Evolutionary conservation across 1,140 invertebrate species (phyloP).

Genomic region (Drosophila arizonae): DNA sequence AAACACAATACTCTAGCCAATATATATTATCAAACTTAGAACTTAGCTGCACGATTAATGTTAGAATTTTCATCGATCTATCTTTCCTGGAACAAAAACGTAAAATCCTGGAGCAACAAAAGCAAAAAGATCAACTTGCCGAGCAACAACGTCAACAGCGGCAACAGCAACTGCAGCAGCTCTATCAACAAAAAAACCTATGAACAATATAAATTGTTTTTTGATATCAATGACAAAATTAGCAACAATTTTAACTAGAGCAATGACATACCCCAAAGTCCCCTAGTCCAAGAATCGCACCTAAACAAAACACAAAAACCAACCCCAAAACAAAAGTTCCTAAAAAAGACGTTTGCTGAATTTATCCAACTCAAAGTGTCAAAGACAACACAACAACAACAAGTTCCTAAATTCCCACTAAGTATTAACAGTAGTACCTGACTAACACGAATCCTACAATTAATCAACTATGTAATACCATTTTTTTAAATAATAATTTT

Average conservation of each 20-base stretch:
- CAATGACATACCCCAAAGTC: slow-evolving; percentile 13
- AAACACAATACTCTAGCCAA: slow-evolving; percentile 45
- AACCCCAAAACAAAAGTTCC: slow-evolving; percentile 43
- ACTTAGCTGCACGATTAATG: slow-evolving; percentile 83
- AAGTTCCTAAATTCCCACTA: slow-evolving; percentile 58
- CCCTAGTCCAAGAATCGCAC: background rate
- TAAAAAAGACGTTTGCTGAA: slow-evolving; percentile 63
- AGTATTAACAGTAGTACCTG: slow-evolving; percentile 38
- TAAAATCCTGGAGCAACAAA: slow-evolving; percentile 85
- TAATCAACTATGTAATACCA: slow-evolving; percentile 32
- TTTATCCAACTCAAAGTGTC: slow-evolving; percentile 47
- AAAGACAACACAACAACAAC: slow-evolving; percentile 45
- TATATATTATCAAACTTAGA: slow-evolving; percentile 66
- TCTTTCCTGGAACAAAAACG: slow-evolving; percentile 92
- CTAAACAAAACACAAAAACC: background rate
- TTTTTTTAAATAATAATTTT: slow-evolving; percentile 45
- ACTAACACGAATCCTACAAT: slow-evolving; percentile 27
- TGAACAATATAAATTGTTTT: slow-evolving; percentile 43
- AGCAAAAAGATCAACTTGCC: slow-evolving; percentile 82
- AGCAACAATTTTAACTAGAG: slow-evolving; percentile 50
- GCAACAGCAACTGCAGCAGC: slow-evolving; percentile 74
- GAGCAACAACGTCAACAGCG: slow-evolving; percentile 79
- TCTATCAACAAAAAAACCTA: slow-evolving; percentile 75
- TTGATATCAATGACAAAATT: slow-evolving; percentile 35
- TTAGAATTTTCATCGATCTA: slow-evolving; percentile 89